A percentile compares a stretch with the other conserved stretches of the same genome.
Conservation (phyloP, 2,888 invertebrate species). For the Chouioia cunea region DNA sequence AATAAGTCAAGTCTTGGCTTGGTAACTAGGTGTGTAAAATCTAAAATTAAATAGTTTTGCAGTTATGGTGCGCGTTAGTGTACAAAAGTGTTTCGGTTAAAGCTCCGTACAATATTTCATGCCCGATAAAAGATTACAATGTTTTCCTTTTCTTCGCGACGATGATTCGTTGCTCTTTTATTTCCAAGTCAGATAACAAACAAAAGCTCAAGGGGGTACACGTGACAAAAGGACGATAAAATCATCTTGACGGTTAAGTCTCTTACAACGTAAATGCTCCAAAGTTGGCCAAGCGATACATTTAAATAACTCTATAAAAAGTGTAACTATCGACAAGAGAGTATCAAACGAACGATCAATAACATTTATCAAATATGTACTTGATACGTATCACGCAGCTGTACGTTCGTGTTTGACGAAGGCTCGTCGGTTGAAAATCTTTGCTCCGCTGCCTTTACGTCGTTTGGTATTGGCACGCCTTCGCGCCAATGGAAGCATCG, state of each 20-base stretch:
- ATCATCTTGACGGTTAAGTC: constrained; percentile 15
- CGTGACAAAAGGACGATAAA: constrained; percentile 20
- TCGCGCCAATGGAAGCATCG: constrained; percentile 61
- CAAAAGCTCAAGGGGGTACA: constrained; percentile 8
- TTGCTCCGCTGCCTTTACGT: constrained; percentile 49
- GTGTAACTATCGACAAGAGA: constrained; percentile 53
- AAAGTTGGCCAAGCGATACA: constrained; percentile 51
- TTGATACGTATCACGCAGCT: constrained; percentile 46
- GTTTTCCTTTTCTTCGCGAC: constrained; percentile 20
- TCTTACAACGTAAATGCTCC: constrained; percentile 51
- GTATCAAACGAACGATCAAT: constrained; percentile 57
- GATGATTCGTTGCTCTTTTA: constrained; percentile 14
- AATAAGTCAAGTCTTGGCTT: constrained; percentile 63
- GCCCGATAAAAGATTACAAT: constrained; percentile 21
- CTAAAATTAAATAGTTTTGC: constrained; percentile 59
- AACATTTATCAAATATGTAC: constrained; percentile 52
- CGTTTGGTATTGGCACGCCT: constrained; percentile 53
- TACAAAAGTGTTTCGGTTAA: constrained; percentile 42
- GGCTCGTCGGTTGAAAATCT: constrained; percentile 51
- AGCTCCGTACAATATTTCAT: constrained; percentile 37
- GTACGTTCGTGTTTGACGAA: constrained; percentile 23
- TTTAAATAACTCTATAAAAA: constrained; percentile 50
- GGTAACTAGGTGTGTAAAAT: constrained; percentile 61
- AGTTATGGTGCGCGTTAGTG: constrained; percentile 44
- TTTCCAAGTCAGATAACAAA: constrained; percentile 11